Evolutionary conservation across 2,113 vertebrate species (phyloP).

Genomic region (Nymphicus hollandicus): DNA sequence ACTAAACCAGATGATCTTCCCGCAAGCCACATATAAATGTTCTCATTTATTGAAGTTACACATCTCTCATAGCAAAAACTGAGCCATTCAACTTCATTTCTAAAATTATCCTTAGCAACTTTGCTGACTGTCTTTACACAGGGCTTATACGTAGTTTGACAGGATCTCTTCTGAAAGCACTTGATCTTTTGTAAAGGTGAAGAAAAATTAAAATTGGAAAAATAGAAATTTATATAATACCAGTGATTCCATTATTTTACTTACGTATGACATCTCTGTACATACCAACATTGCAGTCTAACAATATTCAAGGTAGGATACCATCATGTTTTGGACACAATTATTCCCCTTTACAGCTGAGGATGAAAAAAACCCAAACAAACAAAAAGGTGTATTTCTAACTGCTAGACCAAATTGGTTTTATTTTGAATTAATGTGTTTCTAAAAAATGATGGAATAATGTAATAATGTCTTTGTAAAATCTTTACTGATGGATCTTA

Average conservation of each 20-base stretch:
- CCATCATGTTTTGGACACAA: background rate
- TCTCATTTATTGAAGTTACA: slow-evolving; percentile 8
- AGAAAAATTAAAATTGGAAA: background rate
- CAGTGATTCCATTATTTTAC: background rate
- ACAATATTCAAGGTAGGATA: background rate
- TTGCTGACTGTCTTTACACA: slow-evolving; percentile 4
- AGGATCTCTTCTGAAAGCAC: background rate
- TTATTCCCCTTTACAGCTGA: background rate
- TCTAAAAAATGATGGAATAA: background rate
- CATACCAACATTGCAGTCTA: background rate
- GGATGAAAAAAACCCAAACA: background rate
- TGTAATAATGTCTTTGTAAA: background rate
- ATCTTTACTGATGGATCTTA: background rate
- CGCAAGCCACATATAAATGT: slow-evolving; percentile 4
- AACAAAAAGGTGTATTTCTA: background rate
- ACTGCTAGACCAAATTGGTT: background rate
- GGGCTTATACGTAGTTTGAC: background rate
- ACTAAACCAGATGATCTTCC: slow-evolving; percentile 32
- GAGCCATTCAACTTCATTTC: slow-evolving; percentile 8
- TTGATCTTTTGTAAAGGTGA: background rate
- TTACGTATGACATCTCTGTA: background rate
- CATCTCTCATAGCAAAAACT: background rate
- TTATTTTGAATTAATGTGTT: background rate
- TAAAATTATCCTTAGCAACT: slow-evolving; percentile 29
- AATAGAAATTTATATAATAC: background rate